Conservation (phyloP, 2,113 vertebrate species). For the Globicephala melas region DNA sequence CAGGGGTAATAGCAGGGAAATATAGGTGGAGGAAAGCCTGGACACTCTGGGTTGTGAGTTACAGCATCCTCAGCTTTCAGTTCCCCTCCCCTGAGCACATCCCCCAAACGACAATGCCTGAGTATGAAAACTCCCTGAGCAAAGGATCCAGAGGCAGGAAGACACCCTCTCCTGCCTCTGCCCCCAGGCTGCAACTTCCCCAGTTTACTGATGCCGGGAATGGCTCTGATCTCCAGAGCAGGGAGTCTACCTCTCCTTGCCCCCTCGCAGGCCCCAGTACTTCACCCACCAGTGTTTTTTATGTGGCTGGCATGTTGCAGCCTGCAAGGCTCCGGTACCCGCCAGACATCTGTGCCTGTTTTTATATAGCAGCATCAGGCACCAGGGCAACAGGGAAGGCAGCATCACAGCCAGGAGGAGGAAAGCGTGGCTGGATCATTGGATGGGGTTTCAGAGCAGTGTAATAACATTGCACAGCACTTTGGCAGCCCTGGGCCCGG, state of each 20-base stretch:
- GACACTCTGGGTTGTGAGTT: neutral
- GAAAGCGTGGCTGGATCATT: accelerated
- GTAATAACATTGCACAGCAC: neutral
- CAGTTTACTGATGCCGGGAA: neutral
- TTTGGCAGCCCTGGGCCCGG: neutral
- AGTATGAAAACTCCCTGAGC: neutral
- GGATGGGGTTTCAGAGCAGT: neutral
- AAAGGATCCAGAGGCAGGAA: neutral
- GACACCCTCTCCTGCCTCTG: neutral
- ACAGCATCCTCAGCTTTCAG: neutral
- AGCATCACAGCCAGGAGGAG: neutral
- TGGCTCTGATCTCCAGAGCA: neutral
- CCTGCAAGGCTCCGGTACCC: neutral
- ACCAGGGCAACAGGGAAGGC: neutral
- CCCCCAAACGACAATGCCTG: neutral
- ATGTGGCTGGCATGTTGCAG: neutral
- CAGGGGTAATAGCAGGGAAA: neutral
- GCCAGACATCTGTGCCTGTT: too few relatives aligned
- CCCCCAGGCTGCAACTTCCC: neutral
- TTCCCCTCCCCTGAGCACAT: neutral
- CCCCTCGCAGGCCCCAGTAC: neutral
- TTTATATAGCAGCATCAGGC: neutral
- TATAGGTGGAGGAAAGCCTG: neutral
- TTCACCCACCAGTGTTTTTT: too few relatives aligned
- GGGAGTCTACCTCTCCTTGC: neutral